Evolutionary conservation across 2,888 invertebrate genomes (phyloP), one percentile per base, ranked within the genome.

Genomic region (Coremacera marginata): DNA sequence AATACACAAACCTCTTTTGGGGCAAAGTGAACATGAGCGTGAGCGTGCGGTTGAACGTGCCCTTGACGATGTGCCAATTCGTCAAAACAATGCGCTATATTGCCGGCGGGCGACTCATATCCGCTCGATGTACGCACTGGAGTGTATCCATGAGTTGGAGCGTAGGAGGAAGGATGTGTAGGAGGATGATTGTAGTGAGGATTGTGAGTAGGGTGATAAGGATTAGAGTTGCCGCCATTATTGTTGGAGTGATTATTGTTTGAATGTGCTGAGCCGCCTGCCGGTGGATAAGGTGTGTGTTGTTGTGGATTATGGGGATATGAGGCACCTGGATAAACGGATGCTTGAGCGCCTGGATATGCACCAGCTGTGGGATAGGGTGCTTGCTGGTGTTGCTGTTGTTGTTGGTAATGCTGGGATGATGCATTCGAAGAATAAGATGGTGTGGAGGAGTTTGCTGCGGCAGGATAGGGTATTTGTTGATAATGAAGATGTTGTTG

Each of bases 1-100:
- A 75, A 80, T 80, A 83, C 82, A 88, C 88, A 85, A 88, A 89
- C 88, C 87, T 88, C 87, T 85, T 83, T 87, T 73, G 82, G 83
- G 79, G 82, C 82, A 82, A 82, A 78, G 25, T 27, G 62, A 5
- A 14, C 49, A 57, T 70, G 74, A 72, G 62, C 37, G 76, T 77
- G 81, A 79, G 27, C 62, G 34, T 51, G 72, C 8, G 22, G 25
- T 71, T 79, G 65, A 27, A 27, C 63, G 19, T 82, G 80, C 27
- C 83, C 84, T 76, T 85, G 84, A 34, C 81, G 84, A 80, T 84
- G 83, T 80, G 82, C 83, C 84, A 86, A 83, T 82, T 87, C 85
- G 72, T 83, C 82, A 75, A 85, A 86, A 77, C 86, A 87, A 70
- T 84, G 82, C 68, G 85, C 86, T 76, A 84, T 84, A 81, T 83